Base-by-base conservation (phyloP, 92 coral and sea anemone genomes). In the Palythoa grandiflora region DNA sequence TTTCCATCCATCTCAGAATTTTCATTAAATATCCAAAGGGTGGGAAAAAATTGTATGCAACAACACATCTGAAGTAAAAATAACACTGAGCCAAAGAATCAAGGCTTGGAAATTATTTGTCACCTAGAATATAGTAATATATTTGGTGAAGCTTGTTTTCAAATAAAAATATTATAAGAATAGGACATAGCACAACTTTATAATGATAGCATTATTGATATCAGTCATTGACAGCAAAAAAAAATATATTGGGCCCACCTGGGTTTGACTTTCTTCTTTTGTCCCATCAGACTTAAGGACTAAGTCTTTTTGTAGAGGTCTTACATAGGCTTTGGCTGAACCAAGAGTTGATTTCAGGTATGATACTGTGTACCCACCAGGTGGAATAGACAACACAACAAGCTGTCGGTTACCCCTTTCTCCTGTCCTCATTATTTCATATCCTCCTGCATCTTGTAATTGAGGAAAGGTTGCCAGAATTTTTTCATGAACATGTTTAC, bases 401-500 rank as follows among this genome's bases (percentile, higher is more conserved):
- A 68, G 77, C 60, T 84, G 80, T 10, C 87, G 87, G 51, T 68
- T 47, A 84, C 87, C 51, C 68, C 53, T 84, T 38, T 84, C 79
- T 19, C 87, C 87, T 8, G 87, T 68, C 55, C 87, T 72, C 51
- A 85, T 47, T 17, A 85, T 85, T 73, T 85, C 83, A 85, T 73
- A 85, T 5, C 88, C 88, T 71, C 88, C 84, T 59, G 84, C 77
- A 55, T 87, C 90, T 77, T 19, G 72, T 14, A 78, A 48, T 44
- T 61, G 52, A 59, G 90, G 90, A 78, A 77, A 87, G 52, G 90
- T 57, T 77, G 81, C 90, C 7, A 87, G 21, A 35, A 87, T 84
- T 70, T 84, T 84, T 40, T 68, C 63, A 70, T 70, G 88, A 16
- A 73, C 83, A 85, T 73, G 89, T 53, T 73, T 50, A 73, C 89